Evolutionary conservation across 35 echinoderm and acorn worm species (phyloP).

Genomic region (Apostichopus parvimensis): DNA sequence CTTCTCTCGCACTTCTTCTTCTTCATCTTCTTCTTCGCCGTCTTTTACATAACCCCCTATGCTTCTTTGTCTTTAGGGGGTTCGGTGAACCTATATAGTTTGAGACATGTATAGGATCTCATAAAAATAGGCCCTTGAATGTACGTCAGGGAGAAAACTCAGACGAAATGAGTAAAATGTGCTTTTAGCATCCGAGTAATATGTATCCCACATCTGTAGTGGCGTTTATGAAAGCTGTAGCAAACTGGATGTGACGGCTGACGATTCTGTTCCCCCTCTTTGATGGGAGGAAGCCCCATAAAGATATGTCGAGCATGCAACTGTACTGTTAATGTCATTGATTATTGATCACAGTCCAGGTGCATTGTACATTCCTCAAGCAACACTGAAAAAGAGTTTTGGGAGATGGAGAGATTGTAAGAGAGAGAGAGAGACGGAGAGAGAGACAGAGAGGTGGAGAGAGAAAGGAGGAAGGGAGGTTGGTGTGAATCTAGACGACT

Average conservation of each 20-base stretch:
- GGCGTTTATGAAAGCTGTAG: slow-evolving; percentile 40
- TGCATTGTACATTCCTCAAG: slow-evolving; percentile 33
- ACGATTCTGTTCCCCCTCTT: slow-evolving; percentile 33
- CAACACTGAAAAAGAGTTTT: too few species aligned
- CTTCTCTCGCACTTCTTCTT: too few species aligned
- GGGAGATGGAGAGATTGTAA: too few species aligned
- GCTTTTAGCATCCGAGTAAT: slow-evolving; percentile 13
- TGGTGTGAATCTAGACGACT: too few species aligned
- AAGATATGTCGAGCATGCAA: slow-evolving; percentile 36
- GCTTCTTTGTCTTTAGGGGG: neutral
- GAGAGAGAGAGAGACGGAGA: too few species aligned
- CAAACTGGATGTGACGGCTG: slow-evolving; percentile 38
- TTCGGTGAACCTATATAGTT: neutral
- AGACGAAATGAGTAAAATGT: slow-evolving; percentile 25
- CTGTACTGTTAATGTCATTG: slow-evolving; percentile 32
- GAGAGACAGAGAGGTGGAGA: too few species aligned
- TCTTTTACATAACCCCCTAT: too few species aligned
- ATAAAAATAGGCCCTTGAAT: slow-evolving; percentile 6
- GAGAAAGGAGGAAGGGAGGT: too few species aligned
- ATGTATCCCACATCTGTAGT: neutral
- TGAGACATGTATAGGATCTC: neutral
- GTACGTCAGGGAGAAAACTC: slow-evolving; percentile 19
- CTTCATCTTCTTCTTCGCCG: too few species aligned
- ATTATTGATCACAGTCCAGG: slow-evolving; percentile 45
- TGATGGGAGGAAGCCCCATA: slow-evolving; percentile 38